Evolutionary conservation across 1,140 invertebrate genomes (phyloP).

Genomic region (Eurosta solidaginis): DNA sequence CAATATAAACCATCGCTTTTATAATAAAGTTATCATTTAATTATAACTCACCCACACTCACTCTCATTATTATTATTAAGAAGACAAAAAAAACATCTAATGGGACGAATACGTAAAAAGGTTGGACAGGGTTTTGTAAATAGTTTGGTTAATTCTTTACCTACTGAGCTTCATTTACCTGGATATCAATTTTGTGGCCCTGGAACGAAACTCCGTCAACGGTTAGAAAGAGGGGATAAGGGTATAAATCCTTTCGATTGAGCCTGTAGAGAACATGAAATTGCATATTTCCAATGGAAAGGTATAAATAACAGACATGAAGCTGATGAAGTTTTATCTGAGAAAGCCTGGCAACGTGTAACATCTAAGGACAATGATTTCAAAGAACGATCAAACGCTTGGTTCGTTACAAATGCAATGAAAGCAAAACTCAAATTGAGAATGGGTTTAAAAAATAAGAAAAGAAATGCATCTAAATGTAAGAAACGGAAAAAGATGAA

Average conservation of each 20-base stretch:
- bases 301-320: too few relatives aligned
- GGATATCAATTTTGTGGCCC: constrained; percentile 61
- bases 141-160: not conserved
- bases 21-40: not conserved
- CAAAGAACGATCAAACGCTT: constrained; percentile 27
- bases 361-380: too few relatives aligned
- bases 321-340: too few relatives aligned
- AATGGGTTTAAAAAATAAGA: constrained; percentile 28
- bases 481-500: not conserved
- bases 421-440: constrained; percentile 39
- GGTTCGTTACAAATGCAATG: constrained; percentile 36
- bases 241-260: constrained; percentile 60
- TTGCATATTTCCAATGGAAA: constrained; percentile 57
- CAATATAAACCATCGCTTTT: not conserved
- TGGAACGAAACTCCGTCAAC: constrained; percentile 43
- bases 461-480: not conserved
- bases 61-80: not conserved
- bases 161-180: constrained; percentile 49
- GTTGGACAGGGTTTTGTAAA: not conserved
- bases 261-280: constrained; percentile 60
- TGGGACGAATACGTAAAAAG: not conserved
- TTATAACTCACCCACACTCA: not conserved
- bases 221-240: constrained; percentile 56
- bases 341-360: too few relatives aligned
- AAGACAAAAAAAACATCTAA: not conserved